phyloP scores from a whole-genome alignment of 2,888 invertebrate genomes.

The Aleiodes alternator region DNA sequence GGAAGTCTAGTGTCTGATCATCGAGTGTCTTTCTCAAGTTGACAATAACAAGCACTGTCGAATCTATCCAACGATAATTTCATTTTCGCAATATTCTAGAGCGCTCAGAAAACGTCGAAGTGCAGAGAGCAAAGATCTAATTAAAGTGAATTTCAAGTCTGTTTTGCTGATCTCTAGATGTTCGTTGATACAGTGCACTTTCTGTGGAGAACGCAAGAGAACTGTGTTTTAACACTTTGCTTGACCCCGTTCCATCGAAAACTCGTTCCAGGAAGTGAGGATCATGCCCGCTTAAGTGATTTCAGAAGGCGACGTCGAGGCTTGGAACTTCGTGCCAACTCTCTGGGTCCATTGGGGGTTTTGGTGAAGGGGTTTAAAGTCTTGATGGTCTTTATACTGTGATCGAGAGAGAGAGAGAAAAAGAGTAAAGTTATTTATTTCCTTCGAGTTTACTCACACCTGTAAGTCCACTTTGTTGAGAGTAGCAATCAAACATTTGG shows the following conservation, averaged over 20 bases:
- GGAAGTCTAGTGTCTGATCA: no score
- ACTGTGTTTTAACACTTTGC: conserved; percentile 51
- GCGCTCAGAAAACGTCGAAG: background rate
- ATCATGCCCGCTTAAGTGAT: conserved; percentile 59
- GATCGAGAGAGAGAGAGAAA: conserved; percentile 10
- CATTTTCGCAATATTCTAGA: conserved; percentile 8
- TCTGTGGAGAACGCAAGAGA: conserved; percentile 4
- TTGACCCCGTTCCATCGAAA: conserved; percentile 47
- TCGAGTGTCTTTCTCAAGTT: background rate
- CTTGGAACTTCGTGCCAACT: conserved; percentile 40
- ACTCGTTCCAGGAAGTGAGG: conserved; percentile 49
- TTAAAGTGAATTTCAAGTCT: conserved; percentile 38
- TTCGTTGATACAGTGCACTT: conserved; percentile 10
- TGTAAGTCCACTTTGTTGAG: no score
- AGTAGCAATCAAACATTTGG: no score
- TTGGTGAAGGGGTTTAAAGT: conserved; percentile 13
- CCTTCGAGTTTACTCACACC: no score
- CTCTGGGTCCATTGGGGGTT: conserved; percentile 42
- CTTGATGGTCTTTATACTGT: conserved; percentile 28
- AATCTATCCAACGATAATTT: background rate
- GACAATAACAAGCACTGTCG: conserved; percentile 2
- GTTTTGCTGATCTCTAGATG: conserved; percentile 28
- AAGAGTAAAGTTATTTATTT: conserved; percentile 31
- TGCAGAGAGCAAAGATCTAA: conserved; percentile 25
- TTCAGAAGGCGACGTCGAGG: conserved; percentile 54